phyloP scores from a whole-genome alignment of 2,888 invertebrate species.

The Rosalia funebris region DNA sequence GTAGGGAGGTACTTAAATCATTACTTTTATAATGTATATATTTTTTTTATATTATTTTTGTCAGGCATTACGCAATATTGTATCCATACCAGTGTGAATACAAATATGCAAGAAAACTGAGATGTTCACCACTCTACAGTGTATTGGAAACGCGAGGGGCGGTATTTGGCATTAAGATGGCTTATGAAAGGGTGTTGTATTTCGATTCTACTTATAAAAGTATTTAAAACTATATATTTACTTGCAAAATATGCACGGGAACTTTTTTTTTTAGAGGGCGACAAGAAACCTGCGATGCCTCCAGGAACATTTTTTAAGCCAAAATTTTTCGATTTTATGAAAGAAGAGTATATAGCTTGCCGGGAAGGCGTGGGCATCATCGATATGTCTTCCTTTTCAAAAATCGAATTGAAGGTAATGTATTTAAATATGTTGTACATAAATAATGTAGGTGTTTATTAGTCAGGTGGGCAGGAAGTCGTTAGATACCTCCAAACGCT shows the following conservation, averaged over 20 bases:
- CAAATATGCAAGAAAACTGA: conserved; percentile 69
- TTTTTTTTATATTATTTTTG: conserved; percentile 33
- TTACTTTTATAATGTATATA: conserved; percentile 7
- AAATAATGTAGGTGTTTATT: conserved; percentile 32
- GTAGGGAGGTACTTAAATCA: conserved; percentile 66
- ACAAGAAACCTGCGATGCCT: conserved; percentile 67
- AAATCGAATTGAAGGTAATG: conserved; percentile 76
- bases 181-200: conserved; percentile 76
- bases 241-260: no score
- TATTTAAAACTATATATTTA: conserved; percentile 48
- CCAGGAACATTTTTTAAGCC: conserved; percentile 75
- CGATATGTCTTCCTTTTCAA: conserved; percentile 82
- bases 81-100: conserved; percentile 72
- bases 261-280: conserved; percentile 61
- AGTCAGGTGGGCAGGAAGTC: conserved; percentile 71
- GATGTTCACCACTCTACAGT: conserved; percentile 77
- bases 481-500: conserved; percentile 72
- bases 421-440: not conserved
- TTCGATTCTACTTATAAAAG: conserved; percentile 70
- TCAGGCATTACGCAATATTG: conserved; percentile 67
- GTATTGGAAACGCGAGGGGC: conserved; percentile 73
- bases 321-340: conserved; percentile 74
- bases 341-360: conserved; percentile 78
- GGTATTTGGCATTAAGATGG: conserved; percentile 77
- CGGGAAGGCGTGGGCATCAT: conserved; percentile 80